phyloP scores from a whole-genome alignment of 92 coral and sea anemone genomes.

The Palythoa caribaeorum region DNA sequence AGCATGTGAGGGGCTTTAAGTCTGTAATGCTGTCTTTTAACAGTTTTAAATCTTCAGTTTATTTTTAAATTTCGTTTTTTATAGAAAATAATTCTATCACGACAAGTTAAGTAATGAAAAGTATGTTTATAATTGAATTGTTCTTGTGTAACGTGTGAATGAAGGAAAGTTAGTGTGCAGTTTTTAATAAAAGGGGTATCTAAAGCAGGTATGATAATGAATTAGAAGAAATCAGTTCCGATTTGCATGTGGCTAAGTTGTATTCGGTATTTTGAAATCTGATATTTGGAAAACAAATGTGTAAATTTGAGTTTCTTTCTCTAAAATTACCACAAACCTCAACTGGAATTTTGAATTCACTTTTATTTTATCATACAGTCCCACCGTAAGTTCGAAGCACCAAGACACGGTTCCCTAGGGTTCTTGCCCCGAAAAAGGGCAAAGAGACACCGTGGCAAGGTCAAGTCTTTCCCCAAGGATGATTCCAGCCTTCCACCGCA shows the following conservation, averaged over 20 bases:
- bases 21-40: not conserved
- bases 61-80: not conserved
- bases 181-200: no score
- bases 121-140: no score
- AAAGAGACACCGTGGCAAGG: slow-evolving; percentile 95
- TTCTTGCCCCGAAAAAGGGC: slow-evolving; percentile 98
- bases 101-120: no score
- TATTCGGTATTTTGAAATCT: no score
- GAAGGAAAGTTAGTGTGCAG: no score
- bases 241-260: no score
- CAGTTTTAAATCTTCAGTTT: not conserved
- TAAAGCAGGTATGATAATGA: no score
- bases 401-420: slow-evolving; percentile 98
- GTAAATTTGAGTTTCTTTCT: not conserved
- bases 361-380: slow-evolving; percentile 65
- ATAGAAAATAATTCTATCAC: no score
- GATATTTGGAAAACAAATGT: no score
- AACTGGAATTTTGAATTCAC: not conserved
- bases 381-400: slow-evolving; percentile 99
- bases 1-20: not conserved
- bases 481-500: slow-evolving; percentile 95
- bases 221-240: no score
- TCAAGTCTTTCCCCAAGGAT: slow-evolving; percentile 97
- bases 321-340: not conserved
- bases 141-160: no score